Percentiles rank a stretch among this genome's conserved stretches.
These are phyloP conservation scores for Oryzias sinensis DNA, from an alignment of 2,797 vertebrate genomes.

Conservation along the genomic window DNA sequence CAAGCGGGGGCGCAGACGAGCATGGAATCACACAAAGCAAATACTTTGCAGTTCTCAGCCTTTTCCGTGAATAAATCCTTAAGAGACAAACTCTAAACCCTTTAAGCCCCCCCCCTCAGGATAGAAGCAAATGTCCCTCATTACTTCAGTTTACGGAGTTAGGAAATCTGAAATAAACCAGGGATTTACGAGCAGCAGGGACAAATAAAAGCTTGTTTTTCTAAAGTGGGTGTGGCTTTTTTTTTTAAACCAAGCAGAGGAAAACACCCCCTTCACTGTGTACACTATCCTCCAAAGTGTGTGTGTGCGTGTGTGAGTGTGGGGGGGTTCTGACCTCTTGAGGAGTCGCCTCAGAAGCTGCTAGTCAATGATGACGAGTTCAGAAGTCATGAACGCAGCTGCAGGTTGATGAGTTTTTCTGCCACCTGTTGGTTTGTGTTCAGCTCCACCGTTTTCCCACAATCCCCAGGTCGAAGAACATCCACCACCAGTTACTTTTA, in stretches of 20 bases:
- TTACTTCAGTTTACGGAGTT: neutral
- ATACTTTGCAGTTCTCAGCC: neutral
- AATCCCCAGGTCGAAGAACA: conserved; percentile 29
- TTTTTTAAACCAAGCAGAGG: conserved; percentile 26
- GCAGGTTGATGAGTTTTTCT: conserved; percentile 21
- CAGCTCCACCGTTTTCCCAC: conserved; percentile 34
- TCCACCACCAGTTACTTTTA: conserved; percentile 25
- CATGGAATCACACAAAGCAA: neutral
- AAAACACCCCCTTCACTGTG: conserved; percentile 27
- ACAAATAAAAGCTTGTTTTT: conserved; percentile 47
- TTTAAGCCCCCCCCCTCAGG: neutral
- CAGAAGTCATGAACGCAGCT: conserved; percentile 14
- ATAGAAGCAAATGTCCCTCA: neutral
- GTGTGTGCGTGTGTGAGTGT: too few relatives aligned
- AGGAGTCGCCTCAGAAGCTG: neutral
- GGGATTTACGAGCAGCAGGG: neutral
- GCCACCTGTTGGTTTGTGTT: conserved; percentile 54
- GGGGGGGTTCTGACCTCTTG: neutral
- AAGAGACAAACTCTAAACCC: neutral
- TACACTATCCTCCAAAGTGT: conserved; percentile 1
- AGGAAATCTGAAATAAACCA: too few relatives aligned
- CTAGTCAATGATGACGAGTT: neutral
- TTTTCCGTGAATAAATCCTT: neutral
- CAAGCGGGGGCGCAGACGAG: neutral
- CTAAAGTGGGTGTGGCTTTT: conserved; percentile 43